Evolutionary conservation across 1,140 invertebrate genomes (phyloP), one percentile per base, ranked within the genome.

Genomic region (Cydia pomonella): DNA sequence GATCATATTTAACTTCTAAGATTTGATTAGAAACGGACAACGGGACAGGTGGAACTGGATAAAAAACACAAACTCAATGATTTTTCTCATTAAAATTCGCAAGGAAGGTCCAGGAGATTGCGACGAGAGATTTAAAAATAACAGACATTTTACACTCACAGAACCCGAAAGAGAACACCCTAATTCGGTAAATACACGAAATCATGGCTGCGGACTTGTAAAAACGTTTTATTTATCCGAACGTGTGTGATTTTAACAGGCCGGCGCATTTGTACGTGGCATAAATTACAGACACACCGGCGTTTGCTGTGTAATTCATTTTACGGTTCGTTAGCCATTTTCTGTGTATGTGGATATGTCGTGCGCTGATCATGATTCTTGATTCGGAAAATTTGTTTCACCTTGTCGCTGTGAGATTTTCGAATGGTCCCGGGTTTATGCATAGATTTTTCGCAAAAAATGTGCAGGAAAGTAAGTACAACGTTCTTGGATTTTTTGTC

Each of bases 241-340:
- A 73, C 41, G 47, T 73, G 41, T 47, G 73, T 79, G 64, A 79
- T 74, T 77, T 75, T 77, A 75, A 74, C 72, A 71, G 29, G 59
- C 41, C 66, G 13, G 72, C 76, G 72, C 74, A 73, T 71, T 80
- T 80, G 62, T 44, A 21, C 33, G 69, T 75, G 69, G 75, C 75
- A 80, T 79, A 80, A 73, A 77, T 80, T 76, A 80, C 72, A 75
- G 63, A 27, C 74, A 64, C 44, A 72, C 73, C 33, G 73, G 77
- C 74, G 78, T 75, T 75, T 79, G 74, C 78, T 75, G 73, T 79
- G 76, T 81, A 79, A 81, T 81, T 79, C 76, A 81, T 81, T 81
- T 79, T 71, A 79, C 75, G 78, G 78, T 81, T 81, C 80, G 78
- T 81, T 81, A 81, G 47, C 69, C 50, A 44, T 78, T 78, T 78